phyloP scores from a whole-genome alignment of 2,113 vertebrate genomes.

The Colossoma macropomum region DNA sequence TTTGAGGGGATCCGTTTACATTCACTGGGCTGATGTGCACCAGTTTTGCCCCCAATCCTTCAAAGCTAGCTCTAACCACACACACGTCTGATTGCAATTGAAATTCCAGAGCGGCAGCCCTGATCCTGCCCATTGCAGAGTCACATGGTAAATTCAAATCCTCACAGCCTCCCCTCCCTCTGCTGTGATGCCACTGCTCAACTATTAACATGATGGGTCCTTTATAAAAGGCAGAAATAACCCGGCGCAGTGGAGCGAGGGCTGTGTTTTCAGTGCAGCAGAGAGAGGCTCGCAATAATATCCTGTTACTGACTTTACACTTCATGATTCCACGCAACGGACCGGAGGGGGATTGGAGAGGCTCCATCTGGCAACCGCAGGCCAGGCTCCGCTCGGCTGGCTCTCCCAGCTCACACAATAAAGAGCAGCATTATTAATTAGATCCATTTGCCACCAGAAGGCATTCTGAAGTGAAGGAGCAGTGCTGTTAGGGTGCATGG shows the following conservation, averaged over 20 bases:
- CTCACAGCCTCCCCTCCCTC: neutral
- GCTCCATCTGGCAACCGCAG: constrained; percentile 65
- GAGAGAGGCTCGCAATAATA: constrained; percentile 73
- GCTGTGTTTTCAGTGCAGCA: constrained; percentile 70
- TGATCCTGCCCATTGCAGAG: constrained; percentile 43
- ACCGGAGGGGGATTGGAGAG: constrained; percentile 58
- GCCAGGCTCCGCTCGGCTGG: constrained; percentile 42
- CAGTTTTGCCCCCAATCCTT: constrained; percentile 51
- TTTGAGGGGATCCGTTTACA: constrained; percentile 45
- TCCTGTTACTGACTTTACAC: constrained; percentile 76
- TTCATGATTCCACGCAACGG: constrained; percentile 72
- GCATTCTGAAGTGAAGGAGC: constrained; percentile 52
- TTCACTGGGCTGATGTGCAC: constrained; percentile 51
- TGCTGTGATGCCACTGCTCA: constrained; percentile 42
- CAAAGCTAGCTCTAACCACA: constrained; percentile 52
- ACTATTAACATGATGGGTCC: constrained; percentile 50
- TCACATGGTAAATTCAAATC: constrained; percentile 47
- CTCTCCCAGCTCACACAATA: constrained; percentile 64
- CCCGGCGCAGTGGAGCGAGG: constrained; percentile 47
- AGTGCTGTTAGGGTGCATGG: constrained; percentile 53
- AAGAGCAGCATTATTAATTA: constrained; percentile 69
- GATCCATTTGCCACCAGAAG: constrained; percentile 72
- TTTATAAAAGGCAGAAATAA: constrained; percentile 55
- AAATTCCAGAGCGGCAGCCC: constrained; percentile 58
- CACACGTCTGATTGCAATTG: constrained; percentile 59